These are phyloP conservation scores for Anagrus nilaparvatae DNA, from an alignment of 1,140 invertebrate species.

Conservation along the genomic window DNA sequence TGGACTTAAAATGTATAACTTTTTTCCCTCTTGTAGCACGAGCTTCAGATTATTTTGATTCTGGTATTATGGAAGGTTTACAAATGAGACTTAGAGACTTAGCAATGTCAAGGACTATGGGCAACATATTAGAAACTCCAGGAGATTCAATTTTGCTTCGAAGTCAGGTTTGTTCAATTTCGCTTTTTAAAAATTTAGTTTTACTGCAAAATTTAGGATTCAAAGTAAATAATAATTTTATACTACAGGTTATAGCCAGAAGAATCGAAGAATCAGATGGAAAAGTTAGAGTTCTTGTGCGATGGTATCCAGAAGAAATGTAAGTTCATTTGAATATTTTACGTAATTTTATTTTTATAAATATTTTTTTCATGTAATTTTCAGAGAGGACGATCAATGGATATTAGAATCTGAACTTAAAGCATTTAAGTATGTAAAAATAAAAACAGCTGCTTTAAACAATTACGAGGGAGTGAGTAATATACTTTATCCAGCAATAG, in stretches of 20 bases:
- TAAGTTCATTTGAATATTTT: conserved; percentile 39
- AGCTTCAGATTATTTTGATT: conserved; percentile 80
- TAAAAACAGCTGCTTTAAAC: conserved; percentile 38
- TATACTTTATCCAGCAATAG: conserved; percentile 32
- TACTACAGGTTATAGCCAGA: conserved; percentile 48
- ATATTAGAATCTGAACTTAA: conserved; percentile 47
- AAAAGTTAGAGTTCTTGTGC: conserved; percentile 50
- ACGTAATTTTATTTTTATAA: background rate
- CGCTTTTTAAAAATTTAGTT: conserved; percentile 1
- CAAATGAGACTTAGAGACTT: conserved; percentile 56
- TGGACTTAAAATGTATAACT: conserved; percentile 1
- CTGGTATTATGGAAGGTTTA: conserved; percentile 77
- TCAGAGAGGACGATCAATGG: conserved; percentile 53
- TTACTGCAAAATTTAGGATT: background rate
- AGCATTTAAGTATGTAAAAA: conserved; percentile 41
- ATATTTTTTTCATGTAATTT: conserved; percentile 6
- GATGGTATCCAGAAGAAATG: conserved; percentile 60
- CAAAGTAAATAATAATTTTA: conserved; percentile 6
- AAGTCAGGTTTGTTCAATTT: conserved; percentile 47
- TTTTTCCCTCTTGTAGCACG: conserved; percentile 50
- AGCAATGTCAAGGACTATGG: conserved; percentile 51
- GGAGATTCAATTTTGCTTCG: conserved; percentile 51
- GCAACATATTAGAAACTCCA: conserved; percentile 40
- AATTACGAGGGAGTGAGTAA: conserved; percentile 34
- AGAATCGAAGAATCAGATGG: conserved; percentile 49